Evolutionary conservation across 1,140 invertebrate genomes (phyloP).

Genomic region (Danaus plexippus): DNA sequence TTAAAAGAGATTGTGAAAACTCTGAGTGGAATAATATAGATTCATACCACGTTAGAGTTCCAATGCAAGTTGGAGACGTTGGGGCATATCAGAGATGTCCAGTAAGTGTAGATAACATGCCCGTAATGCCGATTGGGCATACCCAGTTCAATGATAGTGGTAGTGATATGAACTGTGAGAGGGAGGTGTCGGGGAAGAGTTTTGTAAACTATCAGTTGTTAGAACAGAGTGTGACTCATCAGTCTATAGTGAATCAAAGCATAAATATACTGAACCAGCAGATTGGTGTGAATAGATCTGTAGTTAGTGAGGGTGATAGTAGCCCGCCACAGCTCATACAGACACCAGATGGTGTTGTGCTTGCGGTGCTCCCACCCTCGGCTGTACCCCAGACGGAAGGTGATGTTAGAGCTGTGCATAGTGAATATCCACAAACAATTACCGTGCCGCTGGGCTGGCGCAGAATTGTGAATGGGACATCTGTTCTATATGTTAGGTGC

Average conservation of each 20-base stretch:
- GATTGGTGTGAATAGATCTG: slow-evolving; percentile 55
- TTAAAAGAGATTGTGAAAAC: slow-evolving; percentile 40
- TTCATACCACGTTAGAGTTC: slow-evolving; percentile 39
- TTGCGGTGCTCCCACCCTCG: slow-evolving; percentile 58
- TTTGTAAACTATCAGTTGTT: slow-evolving; percentile 69
- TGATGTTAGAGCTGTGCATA: slow-evolving; percentile 41
- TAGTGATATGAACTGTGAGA: slow-evolving; percentile 52
- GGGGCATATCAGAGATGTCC: slow-evolving; percentile 50
- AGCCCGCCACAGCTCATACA: slow-evolving; percentile 53
- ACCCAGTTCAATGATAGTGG: slow-evolving; percentile 46
- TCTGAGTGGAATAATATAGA: slow-evolving; percentile 45
- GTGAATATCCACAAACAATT: slow-evolving; percentile 57
- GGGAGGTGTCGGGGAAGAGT: slow-evolving; percentile 50
- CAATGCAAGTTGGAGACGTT: slow-evolving; percentile 35
- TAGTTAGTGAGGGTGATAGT: slow-evolving; percentile 46
- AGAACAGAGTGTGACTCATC: slow-evolving; percentile 68
- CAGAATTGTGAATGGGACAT: slow-evolving; percentile 59
- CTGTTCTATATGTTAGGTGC: slow-evolving; percentile 68
- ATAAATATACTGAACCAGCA: slow-evolving; percentile 70
- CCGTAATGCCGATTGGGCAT: slow-evolving; percentile 38
- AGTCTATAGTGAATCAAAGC: slow-evolving; percentile 70
- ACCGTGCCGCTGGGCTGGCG: slow-evolving; percentile 67
- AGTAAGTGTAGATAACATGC: slow-evolving; percentile 44
- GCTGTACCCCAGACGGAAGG: slow-evolving; percentile 36
- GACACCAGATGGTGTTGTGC: slow-evolving; percentile 64